These are phyloP conservation scores for Strigamia transsilvanica DNA, from an alignment of 2,888 invertebrate species.

Conservation along the genomic window DNA sequence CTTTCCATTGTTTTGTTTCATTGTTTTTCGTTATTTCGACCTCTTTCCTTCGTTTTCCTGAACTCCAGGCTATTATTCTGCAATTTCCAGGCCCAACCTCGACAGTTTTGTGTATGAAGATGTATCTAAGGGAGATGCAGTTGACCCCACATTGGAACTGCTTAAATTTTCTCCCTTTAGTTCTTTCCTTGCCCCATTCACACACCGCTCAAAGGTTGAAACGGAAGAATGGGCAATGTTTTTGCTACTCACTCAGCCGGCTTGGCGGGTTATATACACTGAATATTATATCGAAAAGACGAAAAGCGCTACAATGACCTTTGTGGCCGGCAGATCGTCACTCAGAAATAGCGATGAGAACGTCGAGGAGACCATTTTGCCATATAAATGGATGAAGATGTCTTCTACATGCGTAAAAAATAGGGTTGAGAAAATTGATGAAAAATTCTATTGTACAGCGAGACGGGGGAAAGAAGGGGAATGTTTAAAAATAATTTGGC, in stretches of 20 bases:
- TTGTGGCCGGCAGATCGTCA: not conserved
- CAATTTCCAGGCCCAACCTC: no score
- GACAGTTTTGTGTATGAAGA: no score
- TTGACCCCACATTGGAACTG: not conserved
- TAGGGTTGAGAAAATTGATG: not conserved
- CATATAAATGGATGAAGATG: not conserved
- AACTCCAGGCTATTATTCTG: no score
- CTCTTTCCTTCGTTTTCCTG: no score
- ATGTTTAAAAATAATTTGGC: not conserved
- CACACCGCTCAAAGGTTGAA: slow-evolving; percentile 5
- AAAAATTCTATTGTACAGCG: not conserved
- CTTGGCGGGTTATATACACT: not conserved
- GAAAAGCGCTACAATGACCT: not conserved
- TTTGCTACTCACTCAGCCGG: not conserved
- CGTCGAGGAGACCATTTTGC: not conserved
- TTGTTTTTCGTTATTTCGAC: no score
- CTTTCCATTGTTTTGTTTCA: no score
- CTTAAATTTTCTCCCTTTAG: not conserved
- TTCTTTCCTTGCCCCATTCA: not conserved
- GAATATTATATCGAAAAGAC: not conserved
- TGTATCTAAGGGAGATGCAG: no score
- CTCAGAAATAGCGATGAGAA: not conserved
- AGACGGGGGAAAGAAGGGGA: not conserved
- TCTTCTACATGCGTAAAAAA: no score
- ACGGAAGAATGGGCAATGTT: slow-evolving; percentile 13